Base-by-base conservation (phyloP, 2,797 vertebrate species). In the Propithecus perrieri region DNA sequence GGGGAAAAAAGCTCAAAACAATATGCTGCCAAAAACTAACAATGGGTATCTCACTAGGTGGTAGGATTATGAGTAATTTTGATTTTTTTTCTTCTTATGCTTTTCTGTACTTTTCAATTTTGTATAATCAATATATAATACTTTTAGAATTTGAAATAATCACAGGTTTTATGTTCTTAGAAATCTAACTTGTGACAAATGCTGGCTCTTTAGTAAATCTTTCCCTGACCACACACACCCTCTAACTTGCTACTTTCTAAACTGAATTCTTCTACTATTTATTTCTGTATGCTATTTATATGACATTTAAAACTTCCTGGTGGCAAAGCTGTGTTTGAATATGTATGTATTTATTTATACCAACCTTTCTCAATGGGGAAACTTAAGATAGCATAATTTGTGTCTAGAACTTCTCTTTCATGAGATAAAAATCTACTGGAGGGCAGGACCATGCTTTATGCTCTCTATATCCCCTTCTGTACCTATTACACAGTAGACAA, bases 121-220 rank as follows among this genome's bases (percentile, higher is more conserved):
- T 85, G 67, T 71, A 72, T 48, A 91, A 75, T 96, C n/a, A 86
- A 89, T 57, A 84, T 13, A 57, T 24, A 78, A 74, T 69, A 61
- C 2, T 43, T 87, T 85, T 14, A 85, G 43, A 81, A 72, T 78
- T 89, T 35, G 55, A 96, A 97, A 80, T 85, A 96, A 84, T 14
- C 48, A 72, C 50, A 71, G 59, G 67, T 35, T 67, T 67, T 74
- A 69, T 26, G 4, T 72, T 91, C 75, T 93, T 87, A 75, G 7
- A 85, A 72, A 75, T 85, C 48, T 71, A 89, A 94, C 43, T 71
- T 38, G 12, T 22, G 35, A 85, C 41, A 91, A 91, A 55, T 28
- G 30, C 71, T 48, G 50, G 57, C 13, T 86, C 46, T 92, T 90
- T 0, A 1, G 22, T 41, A 69, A 63, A 65, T 85, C 53, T 91